phyloP scores from a whole-genome alignment of 1,140 invertebrate species.

The Conus betulinus region DNA sequence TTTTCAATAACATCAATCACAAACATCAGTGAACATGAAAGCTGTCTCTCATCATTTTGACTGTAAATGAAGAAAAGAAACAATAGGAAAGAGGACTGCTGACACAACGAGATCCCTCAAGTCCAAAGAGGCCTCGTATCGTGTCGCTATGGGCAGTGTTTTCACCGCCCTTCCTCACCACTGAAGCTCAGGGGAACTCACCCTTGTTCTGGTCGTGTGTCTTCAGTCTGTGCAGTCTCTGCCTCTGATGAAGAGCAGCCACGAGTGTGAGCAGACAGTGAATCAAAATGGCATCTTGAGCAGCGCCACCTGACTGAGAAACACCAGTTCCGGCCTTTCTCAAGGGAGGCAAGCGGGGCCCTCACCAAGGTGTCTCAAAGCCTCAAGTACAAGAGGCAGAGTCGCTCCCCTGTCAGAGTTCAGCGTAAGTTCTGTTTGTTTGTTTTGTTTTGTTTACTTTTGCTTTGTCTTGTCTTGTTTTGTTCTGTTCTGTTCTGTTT shows the following conservation, averaged over 20 bases:
- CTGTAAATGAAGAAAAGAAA: too few species aligned
- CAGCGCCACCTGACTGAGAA: slow-evolving; percentile 84
- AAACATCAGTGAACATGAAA: too few species aligned
- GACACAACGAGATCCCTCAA: too few species aligned
- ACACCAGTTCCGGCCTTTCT: slow-evolving; percentile 88
- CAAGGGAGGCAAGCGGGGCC: slow-evolving; percentile 84
- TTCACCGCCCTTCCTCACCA: too few species aligned
- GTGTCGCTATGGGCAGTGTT: too few species aligned
- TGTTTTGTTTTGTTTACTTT: too few species aligned
- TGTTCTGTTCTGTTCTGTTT: too few species aligned
- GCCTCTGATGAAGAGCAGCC: slow-evolving; percentile 86
- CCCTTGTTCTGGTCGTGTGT: not conserved
- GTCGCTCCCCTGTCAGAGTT: not conserved
- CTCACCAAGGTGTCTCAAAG: slow-evolving; percentile 81
- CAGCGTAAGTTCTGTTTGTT: not conserved
- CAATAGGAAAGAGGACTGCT: too few species aligned
- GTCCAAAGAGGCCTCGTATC: too few species aligned
- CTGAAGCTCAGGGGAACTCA: not conserved
- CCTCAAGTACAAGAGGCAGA: slow-evolving; percentile 69
- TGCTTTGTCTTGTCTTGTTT: too few species aligned
- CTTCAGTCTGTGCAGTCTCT: slow-evolving; percentile 83
- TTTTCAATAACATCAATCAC: too few species aligned
- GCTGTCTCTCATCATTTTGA: too few species aligned
- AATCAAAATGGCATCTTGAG: slow-evolving; percentile 86
- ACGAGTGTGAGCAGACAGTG: slow-evolving; percentile 86